Percentiles rank a stretch among this genome's conserved stretches.
phyloP scores from a whole-genome alignment of 2,113 vertebrate species.

The Engraulis encrasicolus region DNA sequence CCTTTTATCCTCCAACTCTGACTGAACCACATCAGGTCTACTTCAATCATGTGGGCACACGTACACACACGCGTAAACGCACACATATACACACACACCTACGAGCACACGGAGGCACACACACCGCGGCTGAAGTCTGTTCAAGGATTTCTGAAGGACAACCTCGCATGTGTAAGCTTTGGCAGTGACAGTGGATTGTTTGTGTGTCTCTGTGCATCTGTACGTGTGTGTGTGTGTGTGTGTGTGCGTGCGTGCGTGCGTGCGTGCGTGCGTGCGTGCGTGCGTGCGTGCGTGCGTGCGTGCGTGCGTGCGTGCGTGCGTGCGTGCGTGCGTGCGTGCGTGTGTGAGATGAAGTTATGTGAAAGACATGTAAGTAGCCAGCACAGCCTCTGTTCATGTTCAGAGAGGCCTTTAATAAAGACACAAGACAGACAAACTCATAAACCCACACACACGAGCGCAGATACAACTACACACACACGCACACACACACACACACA shows the following conservation, averaged over 20 bases:
- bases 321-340: neutral
- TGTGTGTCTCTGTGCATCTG: neutral
- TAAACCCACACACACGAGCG: no score
- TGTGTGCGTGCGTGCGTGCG: neutral
- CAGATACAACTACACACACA: no score
- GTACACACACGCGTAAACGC: neutral
- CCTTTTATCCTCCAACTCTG: neutral
- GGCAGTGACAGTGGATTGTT: constrained; percentile 38
- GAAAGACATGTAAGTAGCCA: constrained; percentile 56
- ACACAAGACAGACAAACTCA: neutral
- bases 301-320: neutral
- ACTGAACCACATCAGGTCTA: constrained; percentile 64
- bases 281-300: neutral
- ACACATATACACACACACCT: neutral
- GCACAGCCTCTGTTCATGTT: constrained; percentile 41
- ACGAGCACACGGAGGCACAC: neutral
- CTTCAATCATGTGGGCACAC: constrained; percentile 58
- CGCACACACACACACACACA: constrained; percentile 55
- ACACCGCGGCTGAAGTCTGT: constrained; percentile 53
- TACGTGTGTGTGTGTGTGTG: neutral
- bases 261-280: neutral
- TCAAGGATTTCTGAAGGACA: constrained; percentile 62
- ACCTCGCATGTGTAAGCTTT: constrained; percentile 53
- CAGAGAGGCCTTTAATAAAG: neutral
- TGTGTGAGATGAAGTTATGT: constrained; percentile 55